These are phyloP conservation scores for Myotis myotis DNA, from an alignment of 2,797 vertebrate species.

Conservation along the genomic window DNA sequence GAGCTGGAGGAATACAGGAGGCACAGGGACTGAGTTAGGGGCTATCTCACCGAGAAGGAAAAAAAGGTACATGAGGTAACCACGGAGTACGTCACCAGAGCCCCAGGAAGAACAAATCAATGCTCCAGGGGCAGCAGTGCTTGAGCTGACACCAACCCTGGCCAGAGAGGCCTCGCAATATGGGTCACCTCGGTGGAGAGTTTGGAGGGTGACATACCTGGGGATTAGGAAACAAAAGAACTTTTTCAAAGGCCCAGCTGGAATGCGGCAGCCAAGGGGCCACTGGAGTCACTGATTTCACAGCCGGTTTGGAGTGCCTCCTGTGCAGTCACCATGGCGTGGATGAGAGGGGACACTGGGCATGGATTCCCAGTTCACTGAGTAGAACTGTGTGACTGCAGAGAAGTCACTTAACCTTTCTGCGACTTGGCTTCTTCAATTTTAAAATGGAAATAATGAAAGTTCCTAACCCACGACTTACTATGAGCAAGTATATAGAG, in stretches of 20 bases:
- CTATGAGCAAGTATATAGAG: neutral
- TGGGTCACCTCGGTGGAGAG: neutral
- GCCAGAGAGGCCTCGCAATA: neutral
- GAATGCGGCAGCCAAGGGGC: neutral
- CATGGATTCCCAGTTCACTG: no score
- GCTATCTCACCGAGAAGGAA: neutral
- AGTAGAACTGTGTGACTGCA: neutral
- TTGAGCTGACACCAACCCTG: neutral
- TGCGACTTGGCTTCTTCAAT: neutral
- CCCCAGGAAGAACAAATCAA: neutral
- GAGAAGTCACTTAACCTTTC: neutral
- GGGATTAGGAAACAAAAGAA: neutral
- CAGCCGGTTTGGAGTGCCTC: neutral
- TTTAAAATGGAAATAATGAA: neutral
- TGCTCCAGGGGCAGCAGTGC: neutral
- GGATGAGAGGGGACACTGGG: neutral
- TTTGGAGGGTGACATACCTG: neutral
- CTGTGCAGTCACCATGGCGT: neutral
- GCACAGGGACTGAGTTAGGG: neutral
- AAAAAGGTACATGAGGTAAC: neutral
- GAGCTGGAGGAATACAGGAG: neutral
- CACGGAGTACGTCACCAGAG: neutral
- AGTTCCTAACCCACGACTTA: neutral
- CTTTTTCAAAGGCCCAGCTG: neutral
- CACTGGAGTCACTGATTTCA: neutral